Conservation (phyloP, 2,888 invertebrate species). For the Luperina testacea region DNA sequence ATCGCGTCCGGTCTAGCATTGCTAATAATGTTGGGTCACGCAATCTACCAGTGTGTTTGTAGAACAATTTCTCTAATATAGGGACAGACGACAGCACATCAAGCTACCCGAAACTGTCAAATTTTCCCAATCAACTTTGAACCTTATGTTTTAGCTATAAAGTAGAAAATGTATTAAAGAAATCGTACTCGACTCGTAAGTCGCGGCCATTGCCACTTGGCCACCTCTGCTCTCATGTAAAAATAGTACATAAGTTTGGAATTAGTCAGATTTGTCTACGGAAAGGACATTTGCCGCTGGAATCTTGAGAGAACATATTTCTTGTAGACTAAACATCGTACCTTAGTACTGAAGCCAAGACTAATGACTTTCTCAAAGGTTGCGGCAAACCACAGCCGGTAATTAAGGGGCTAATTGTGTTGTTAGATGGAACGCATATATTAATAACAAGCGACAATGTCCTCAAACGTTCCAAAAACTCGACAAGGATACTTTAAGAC, state of each 20-base stretch:
- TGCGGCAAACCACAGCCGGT: neutral
- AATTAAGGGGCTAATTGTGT: slow-evolving; percentile 8
- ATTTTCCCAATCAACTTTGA: too few relatives aligned
- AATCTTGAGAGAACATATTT: neutral
- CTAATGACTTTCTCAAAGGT: neutral
- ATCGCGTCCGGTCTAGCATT: slow-evolving; percentile 32
- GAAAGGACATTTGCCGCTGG: neutral
- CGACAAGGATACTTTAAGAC: neutral
- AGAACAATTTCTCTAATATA: neutral
- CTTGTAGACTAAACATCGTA: neutral
- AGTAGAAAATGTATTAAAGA: too few relatives aligned
- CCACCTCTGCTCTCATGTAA: too few relatives aligned
- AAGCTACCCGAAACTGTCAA: too few relatives aligned
- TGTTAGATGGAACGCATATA: slow-evolving; percentile 38
- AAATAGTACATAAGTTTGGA: too few relatives aligned
- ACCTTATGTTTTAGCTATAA: too few relatives aligned
- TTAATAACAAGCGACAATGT: slow-evolving; percentile 34
- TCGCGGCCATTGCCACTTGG: too few relatives aligned
- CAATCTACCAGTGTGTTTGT: neutral
- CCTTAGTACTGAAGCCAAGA: neutral
- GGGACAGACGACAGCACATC: too few relatives aligned
- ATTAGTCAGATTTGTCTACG: neutral
- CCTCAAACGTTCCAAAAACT: slow-evolving; percentile 7
- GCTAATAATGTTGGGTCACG: slow-evolving; percentile 54
- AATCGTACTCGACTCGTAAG: too few relatives aligned